Evolutionary conservation across 2,797 vertebrate genomes (phyloP).

Genomic region (Cossypha niveicapilla): DNA sequence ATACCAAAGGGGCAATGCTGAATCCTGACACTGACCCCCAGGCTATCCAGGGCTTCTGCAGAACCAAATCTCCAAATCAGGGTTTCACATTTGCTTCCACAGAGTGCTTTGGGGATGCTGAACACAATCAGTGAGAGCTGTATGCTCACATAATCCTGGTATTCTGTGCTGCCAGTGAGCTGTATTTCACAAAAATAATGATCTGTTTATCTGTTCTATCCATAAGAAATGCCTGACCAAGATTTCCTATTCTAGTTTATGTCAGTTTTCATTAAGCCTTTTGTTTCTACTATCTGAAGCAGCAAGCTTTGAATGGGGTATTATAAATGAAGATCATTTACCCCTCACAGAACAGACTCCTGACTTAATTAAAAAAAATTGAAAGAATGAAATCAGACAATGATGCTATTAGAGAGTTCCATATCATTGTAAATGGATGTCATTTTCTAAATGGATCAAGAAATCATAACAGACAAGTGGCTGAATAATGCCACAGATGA

Average conservation of each 20-base stretch:
- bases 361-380: not conserved
- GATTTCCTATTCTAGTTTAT: not conserved
- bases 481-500: not conserved
- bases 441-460: slow-evolving; percentile 25
- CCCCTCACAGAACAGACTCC: not conserved
- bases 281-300: not conserved
- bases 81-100: not conserved
- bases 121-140: not conserved
- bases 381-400: not conserved
- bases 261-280: not conserved
- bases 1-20: not conserved
- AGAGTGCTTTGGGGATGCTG: not conserved
- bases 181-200: not conserved
- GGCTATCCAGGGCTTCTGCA: not conserved
- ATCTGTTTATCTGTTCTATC: not conserved
- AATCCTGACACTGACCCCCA: not conserved
- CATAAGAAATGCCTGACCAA: not conserved
- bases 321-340: not conserved
- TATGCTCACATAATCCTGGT: rapidly evolving
- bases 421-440: not conserved
- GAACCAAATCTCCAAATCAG: not conserved
- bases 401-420: not conserved
- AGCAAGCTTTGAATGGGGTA: not conserved
- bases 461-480: slow-evolving; percentile 4
- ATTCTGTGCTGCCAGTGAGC: not conserved